phyloP scores from a whole-genome alignment of 2,888 invertebrate genomes.

The Euzetes globulus region DNA sequence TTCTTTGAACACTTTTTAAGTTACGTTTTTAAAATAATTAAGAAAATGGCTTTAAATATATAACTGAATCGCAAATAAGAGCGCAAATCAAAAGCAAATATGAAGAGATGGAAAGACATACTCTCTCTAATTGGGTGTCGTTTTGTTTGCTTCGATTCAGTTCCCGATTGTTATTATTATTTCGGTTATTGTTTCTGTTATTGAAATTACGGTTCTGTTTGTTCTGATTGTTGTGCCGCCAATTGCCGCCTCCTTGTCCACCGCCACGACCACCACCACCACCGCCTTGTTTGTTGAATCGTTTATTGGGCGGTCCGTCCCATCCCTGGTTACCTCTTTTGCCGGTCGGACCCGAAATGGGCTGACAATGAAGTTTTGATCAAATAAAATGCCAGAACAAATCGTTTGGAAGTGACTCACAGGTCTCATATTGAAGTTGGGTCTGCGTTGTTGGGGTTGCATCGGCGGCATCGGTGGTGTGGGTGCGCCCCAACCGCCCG shows the following conservation, averaged over 20 bases:
- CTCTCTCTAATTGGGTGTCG: conserved; percentile 24
- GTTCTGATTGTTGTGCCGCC: neutral
- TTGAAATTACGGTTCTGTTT: conserved; percentile 4
- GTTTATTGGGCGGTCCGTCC: conserved; percentile 28
- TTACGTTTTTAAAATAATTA: too few relatives aligned
- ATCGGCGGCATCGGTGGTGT: neutral
- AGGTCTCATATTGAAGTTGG: neutral
- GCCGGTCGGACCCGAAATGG: conserved; percentile 22
- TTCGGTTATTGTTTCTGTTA: neutral
- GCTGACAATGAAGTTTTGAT: neutral
- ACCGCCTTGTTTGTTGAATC: conserved; percentile 15
- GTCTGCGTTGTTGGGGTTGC: neutral
- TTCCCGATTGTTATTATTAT: conserved; percentile 18
- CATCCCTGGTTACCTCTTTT: conserved; percentile 5
- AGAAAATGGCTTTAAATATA: neutral
- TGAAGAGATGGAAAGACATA: conserved; percentile 2
- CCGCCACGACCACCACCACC: neutral
- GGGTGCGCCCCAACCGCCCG: neutral
- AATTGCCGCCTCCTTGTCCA: neutral
- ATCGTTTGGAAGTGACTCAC: neutral
- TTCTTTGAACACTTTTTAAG: too few relatives aligned
- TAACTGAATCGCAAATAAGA: conserved; percentile 1
- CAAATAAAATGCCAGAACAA: neutral
- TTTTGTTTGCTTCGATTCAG: conserved; percentile 23
- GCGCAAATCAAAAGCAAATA: neutral